phyloP scores from a whole-genome alignment of 2,797 vertebrate species.

The Aulostomus chinensis region DNA sequence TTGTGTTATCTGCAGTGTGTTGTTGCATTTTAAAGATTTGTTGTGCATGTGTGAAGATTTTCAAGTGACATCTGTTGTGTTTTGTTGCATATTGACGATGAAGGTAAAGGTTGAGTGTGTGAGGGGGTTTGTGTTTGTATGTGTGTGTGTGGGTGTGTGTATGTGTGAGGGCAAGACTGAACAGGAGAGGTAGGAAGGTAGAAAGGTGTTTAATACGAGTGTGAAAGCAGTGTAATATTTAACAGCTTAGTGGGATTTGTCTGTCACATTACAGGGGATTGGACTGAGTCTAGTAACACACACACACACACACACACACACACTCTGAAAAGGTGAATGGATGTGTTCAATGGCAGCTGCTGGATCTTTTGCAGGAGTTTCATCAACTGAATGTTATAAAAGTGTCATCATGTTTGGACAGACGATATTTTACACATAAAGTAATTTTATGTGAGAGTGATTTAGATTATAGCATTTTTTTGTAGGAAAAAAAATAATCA shows the following conservation, averaged over 20 bases:
- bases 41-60: constrained; percentile 41
- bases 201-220: constrained; percentile 71
- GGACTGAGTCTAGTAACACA: constrained; percentile 34
- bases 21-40: constrained; percentile 49
- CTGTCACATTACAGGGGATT: constrained; percentile 70
- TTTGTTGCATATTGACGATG: constrained; percentile 45
- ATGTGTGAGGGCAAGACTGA: constrained; percentile 9
- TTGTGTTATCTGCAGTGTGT: constrained; percentile 8
- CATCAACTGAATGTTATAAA: constrained; percentile 17
- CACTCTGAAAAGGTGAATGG: constrained; percentile 23
- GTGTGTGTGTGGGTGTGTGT: constrained; percentile 8
- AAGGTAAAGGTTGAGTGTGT: constrained; percentile 29
- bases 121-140: constrained; percentile 13
- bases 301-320: constrained; percentile 15
- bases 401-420: constrained; percentile 12
- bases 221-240: constrained; percentile 71
- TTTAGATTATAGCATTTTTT: too few species aligned
- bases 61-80: constrained; percentile 45
- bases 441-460: too few species aligned
- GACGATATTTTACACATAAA: background rate
- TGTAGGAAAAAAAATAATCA: too few species aligned
- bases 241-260: constrained; percentile 74
- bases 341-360: constrained; percentile 27
- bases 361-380: constrained; percentile 23
- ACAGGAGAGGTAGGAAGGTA: constrained; percentile 12